Evolutionary conservation across 1,140 invertebrate genomes (phyloP).

Genomic region (Oryctes rhinoceros): DNA sequence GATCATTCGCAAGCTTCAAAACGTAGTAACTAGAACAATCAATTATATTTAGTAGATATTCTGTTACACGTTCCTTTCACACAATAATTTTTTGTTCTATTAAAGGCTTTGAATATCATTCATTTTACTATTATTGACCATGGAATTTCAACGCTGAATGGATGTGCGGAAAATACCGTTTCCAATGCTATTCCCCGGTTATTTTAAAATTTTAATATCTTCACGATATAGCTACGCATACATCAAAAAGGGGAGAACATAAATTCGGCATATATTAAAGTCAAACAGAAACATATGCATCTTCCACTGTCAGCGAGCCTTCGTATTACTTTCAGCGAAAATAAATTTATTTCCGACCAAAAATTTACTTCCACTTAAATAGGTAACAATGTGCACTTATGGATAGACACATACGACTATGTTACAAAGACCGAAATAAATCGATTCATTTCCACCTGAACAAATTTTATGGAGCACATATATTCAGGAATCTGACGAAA

Average conservation of each 20-base stretch:
- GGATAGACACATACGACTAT: not conserved
- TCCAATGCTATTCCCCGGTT: not conserved
- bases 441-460: slow-evolving; percentile 36
- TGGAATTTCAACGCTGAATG: too few species aligned
- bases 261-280: slow-evolving; percentile 28
- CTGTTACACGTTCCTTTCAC: too few species aligned
- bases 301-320: slow-evolving; percentile 3
- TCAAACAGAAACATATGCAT: slow-evolving; percentile 13
- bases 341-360: slow-evolving; percentile 10
- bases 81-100: too few species aligned
- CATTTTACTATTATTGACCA: too few species aligned
- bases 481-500: slow-evolving; percentile 31
- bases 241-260: slow-evolving; percentile 26
- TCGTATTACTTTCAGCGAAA: not conserved
- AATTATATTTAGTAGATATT: too few species aligned
- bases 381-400: not conserved
- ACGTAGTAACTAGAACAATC: too few species aligned
- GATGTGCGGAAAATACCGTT: too few species aligned
- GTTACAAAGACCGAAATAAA: slow-evolving; percentile 31
- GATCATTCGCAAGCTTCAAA: too few species aligned
- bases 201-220: slow-evolving; percentile 29
- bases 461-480: slow-evolving; percentile 30
- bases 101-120: too few species aligned
- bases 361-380: slow-evolving; percentile 28
- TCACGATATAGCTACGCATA: not conserved